Conservation (phyloP, 2,888 invertebrate species). For the Dynastes hyllus region DNA sequence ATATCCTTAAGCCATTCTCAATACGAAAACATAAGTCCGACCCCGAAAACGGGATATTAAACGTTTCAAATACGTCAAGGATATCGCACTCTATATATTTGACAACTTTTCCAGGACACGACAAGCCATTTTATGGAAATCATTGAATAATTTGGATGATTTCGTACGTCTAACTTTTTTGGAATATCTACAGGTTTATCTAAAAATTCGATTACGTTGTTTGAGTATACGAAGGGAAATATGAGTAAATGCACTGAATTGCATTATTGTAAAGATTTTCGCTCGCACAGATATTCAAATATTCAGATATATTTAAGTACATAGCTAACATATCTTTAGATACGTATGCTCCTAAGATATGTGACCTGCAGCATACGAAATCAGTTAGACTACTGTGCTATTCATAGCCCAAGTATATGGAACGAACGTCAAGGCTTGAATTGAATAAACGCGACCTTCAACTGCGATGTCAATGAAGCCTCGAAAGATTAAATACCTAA, state of each 20-base stretch:
- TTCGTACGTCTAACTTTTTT: slow-evolving; percentile 2
- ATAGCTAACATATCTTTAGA: slow-evolving; percentile 6
- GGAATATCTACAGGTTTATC: neutral
- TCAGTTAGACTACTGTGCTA: neutral
- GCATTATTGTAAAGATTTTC: too few relatives aligned
- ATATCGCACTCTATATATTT: slow-evolving; percentile 47
- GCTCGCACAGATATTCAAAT: neutral
- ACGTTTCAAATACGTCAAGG: slow-evolving; percentile 50
- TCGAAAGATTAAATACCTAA: slow-evolving; percentile 45
- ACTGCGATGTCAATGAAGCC: slow-evolving; percentile 3
- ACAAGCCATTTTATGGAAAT: slow-evolving; percentile 51
- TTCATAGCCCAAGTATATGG: neutral
- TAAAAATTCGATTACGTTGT: neutral
- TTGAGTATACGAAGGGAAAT: too few relatives aligned
- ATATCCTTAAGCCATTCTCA: slow-evolving; percentile 57
- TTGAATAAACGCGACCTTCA: slow-evolving; percentile 37
- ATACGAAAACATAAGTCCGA: slow-evolving; percentile 56
- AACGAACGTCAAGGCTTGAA: slow-evolving; percentile 1
- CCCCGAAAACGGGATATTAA: slow-evolving; percentile 58
- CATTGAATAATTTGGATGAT: slow-evolving; percentile 36
- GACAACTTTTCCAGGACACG: slow-evolving; percentile 31
- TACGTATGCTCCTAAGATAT: neutral
- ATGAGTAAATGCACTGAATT: too few relatives aligned
- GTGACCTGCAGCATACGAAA: neutral
- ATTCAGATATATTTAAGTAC: slow-evolving; percentile 16